A percentile compares a stretch with the other conserved stretches of the same genome.
Evolutionary conservation across 2,888 invertebrate genomes (phyloP).

Genomic region (Trissolcus japonicus): DNA sequence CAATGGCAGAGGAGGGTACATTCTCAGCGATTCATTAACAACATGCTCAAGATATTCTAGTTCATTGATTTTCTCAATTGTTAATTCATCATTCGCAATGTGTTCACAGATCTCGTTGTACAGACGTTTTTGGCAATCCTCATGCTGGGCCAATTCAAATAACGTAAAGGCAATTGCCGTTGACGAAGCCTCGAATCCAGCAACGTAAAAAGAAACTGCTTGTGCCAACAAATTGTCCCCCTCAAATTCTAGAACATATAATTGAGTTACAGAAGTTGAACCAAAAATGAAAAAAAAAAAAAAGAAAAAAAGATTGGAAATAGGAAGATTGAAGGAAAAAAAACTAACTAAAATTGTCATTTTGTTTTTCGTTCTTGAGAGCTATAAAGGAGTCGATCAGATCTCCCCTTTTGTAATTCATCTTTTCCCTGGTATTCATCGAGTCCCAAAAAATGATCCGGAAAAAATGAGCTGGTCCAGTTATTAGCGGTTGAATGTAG

Average conservation of each 20-base stretch:
- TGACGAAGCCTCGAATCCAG: slow-evolving; percentile 66
- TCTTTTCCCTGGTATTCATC: slow-evolving; percentile 60
- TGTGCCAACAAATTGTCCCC: slow-evolving; percentile 67
- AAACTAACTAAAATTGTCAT: slow-evolving; percentile 61
- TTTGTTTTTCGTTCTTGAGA: slow-evolving; percentile 65
- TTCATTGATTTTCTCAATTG: slow-evolving; percentile 60
- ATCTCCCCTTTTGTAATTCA: slow-evolving; percentile 62
- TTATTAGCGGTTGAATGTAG: slow-evolving; percentile 59
- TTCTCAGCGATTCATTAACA: slow-evolving; percentile 64
- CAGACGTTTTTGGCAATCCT: slow-evolving; percentile 57
- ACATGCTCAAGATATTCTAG: slow-evolving; percentile 64
- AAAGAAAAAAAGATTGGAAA: too few species aligned
- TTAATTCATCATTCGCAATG: slow-evolving; percentile 47
- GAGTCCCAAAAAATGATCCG: slow-evolving; percentile 65
- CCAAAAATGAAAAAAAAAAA: neutral
- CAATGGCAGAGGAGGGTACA: slow-evolving; percentile 67
- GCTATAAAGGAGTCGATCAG: slow-evolving; percentile 63
- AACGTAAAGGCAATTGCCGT: slow-evolving; percentile 64
- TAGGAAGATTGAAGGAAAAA: slow-evolving; percentile 7
- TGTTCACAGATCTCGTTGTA: slow-evolving; percentile 59
- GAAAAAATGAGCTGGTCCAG: slow-evolving; percentile 63
- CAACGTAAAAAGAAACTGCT: slow-evolving; percentile 64
- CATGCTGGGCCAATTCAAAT: slow-evolving; percentile 63
- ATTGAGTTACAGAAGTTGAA: neutral
- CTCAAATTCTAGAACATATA: slow-evolving; percentile 61